Base-by-base conservation (phyloP, 2,888 invertebrate genomes). In the Hirtodrosophila alboralis region DNA sequence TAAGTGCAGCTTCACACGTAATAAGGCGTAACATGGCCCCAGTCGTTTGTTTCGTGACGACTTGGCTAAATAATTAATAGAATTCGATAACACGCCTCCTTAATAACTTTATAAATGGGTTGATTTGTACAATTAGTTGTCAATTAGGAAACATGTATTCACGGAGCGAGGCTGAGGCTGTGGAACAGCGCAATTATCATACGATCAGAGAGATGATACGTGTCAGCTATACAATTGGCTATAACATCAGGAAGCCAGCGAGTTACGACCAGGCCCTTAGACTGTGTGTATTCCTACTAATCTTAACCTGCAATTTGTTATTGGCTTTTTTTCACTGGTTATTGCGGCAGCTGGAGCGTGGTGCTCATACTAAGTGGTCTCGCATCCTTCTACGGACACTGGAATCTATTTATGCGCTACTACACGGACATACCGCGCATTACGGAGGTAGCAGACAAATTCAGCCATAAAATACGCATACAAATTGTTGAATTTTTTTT, bases 71-170 rank as follows among this genome's bases (percentile, higher is more conserved):
- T 85, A 73, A 75, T 80, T 72, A 79, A 62, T 52, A n/a, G 1
- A n/a, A 10, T 9, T 21, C 6, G 9, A 9, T 26, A 28, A 28
- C 54, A 64, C 79, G 57, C 79, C 80, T 52, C 23, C 10, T 21
- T 23, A 43, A 18, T 18, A 2, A 18, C 4, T 2, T 18, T 18
- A 18, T 18, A 18, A 18, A 18, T 18, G 18, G 18, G 6, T 41
- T 53, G 60, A 64, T 57, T 52, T 49, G 34, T 13, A 13, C 53
- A 64, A 56, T 66, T 75, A 49, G 41, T 23, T 18, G 49, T 34
- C 40, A 81, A 86, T 81, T 84, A 85, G 62, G 27, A 16, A 43
- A 53, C 43, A 81, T 86, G 84, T 84, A 88, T 69, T 56, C 80
- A 37, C 4, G 45, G 21, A 61, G 58, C 3, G 66, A 70, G 51